These are phyloP conservation scores for Leucosticte australis DNA, from an alignment of 2,113 vertebrate genomes.

Conservation along the genomic window DNA sequence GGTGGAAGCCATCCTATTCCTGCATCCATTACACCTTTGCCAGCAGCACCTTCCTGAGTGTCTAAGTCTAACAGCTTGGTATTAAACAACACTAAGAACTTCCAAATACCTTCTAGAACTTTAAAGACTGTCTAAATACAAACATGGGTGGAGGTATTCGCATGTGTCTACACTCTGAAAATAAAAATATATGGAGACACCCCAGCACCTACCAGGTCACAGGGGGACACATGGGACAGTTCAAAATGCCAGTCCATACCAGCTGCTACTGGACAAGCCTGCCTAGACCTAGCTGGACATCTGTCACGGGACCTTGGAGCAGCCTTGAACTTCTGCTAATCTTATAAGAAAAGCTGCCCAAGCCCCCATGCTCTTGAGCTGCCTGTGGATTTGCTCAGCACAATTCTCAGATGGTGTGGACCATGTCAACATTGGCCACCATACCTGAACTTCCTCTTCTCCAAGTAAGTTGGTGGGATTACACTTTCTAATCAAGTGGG, in stretches of 20 bases:
- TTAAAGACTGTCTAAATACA: neutral
- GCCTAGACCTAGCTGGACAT: neutral
- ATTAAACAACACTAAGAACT: neutral
- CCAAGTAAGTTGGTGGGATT: neutral
- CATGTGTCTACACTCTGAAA: fast-evolving
- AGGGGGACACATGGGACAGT: neutral
- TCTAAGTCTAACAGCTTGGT: neutral
- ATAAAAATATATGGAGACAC: fast-evolving
- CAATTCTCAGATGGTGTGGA: neutral
- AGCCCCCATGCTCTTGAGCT: neutral
- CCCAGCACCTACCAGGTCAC: fast-evolving
- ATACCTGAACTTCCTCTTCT: neutral
- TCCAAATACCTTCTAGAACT: neutral
- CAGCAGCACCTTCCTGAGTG: neutral
- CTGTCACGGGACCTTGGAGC: neutral
- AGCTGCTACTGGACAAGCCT: neutral
- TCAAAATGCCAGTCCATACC: neutral
- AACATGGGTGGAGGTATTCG: fast-evolving
- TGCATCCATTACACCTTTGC: neutral
- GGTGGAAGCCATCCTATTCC: neutral
- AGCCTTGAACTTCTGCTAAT: neutral
- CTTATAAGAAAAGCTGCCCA: neutral
- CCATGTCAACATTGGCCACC: fast-evolving
- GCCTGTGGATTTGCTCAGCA: neutral
- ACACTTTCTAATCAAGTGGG: neutral